A percentile compares a stretch with the other conserved stretches of the same genome.
Conservation (phyloP, 2,797 vertebrate genomes). For the Myotis findleyi region DNA sequence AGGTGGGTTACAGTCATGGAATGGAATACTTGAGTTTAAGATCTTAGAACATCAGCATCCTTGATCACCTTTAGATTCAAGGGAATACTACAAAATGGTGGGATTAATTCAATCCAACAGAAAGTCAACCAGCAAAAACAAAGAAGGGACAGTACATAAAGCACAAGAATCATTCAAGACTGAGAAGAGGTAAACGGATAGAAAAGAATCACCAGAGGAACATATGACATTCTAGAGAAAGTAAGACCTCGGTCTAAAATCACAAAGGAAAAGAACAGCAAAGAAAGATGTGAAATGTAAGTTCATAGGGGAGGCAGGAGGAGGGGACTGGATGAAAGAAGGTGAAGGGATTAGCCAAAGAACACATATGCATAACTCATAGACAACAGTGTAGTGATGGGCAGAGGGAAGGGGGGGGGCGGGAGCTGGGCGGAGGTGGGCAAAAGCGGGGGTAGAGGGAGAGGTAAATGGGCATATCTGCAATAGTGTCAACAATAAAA, state of each 20-base stretch:
- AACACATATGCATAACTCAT: not conserved
- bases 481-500: not conserved
- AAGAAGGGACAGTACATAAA: not conserved
- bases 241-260: not conserved
- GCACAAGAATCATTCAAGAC: not conserved
- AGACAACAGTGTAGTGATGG: not conserved
- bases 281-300: not conserved
- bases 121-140: not conserved
- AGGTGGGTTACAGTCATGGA: not conserved
- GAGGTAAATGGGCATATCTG: not conserved
- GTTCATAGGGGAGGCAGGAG: not conserved
- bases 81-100: not conserved
- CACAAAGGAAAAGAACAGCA: slow-evolving; percentile 36
- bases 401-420: not conserved
- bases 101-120: not conserved
- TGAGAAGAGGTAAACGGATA: not conserved
- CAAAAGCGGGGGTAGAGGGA: not conserved
- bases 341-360: not conserved
- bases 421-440: not conserved
- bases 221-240: slow-evolving; percentile 55
- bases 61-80: slow-evolving; percentile 5
- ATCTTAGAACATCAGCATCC: not conserved
- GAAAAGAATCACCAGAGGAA: slow-evolving; percentile 31
- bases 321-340: not conserved
- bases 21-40: not conserved